These are phyloP conservation scores for Hypotaenidia philippensis DNA, from an alignment of 2,797 vertebrate species.

Conservation along the genomic window DNA sequence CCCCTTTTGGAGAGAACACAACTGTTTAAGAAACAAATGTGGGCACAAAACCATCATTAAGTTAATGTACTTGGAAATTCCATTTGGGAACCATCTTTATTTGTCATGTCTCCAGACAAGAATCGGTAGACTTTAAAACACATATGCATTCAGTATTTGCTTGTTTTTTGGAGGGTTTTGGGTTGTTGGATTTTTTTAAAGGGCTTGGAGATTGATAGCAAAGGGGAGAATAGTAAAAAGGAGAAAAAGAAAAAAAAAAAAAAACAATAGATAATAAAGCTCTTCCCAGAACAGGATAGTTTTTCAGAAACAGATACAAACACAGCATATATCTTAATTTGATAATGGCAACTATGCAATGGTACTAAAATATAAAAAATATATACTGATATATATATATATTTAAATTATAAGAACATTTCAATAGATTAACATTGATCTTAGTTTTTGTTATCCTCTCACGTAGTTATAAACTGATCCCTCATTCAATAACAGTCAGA, in stretches of 20 bases:
- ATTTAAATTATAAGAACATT: neutral
- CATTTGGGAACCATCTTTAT: neutral
- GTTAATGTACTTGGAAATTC: neutral
- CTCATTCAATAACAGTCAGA: neutral
- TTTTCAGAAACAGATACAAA: neutral
- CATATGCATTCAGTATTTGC: neutral
- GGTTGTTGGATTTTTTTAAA: neutral
- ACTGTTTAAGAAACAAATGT: neutral
- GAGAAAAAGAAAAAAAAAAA: neutral
- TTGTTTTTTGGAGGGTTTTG: too few relatives aligned
- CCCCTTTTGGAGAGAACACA: neutral
- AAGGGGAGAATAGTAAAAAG: neutral
- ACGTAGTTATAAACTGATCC: neutral
- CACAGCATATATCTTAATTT: neutral
- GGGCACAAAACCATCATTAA: neutral
- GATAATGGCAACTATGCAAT: neutral
- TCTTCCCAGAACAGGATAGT: neutral
- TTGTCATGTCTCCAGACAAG: neutral
- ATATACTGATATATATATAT: too few relatives aligned
- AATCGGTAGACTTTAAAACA: neutral
- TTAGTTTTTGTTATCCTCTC: neutral
- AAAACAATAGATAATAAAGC: neutral
- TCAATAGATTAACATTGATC: neutral
- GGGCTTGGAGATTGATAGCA: fast-evolving
- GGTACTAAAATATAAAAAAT: neutral